These are phyloP conservation scores for Chaetorhynchus papuensis DNA, from an alignment of 2,113 vertebrate genomes.

Conservation along the genomic window DNA sequence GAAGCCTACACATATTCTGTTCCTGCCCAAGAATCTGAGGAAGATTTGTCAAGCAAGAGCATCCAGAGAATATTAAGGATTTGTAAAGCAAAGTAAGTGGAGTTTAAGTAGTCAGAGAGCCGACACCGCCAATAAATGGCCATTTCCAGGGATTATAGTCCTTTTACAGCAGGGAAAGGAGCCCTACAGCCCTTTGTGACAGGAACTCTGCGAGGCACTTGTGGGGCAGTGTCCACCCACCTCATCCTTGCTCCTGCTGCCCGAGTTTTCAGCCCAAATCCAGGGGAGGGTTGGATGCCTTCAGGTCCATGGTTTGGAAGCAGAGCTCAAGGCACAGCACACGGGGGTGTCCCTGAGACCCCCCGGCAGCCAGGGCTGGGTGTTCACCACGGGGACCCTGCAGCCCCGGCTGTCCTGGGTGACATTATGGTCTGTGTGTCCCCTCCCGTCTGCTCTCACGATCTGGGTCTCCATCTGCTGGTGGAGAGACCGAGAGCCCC, in stretches of 20 bases:
- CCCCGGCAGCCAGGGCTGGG: background rate
- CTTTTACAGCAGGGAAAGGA: background rate
- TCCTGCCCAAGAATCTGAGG: background rate
- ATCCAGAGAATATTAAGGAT: background rate
- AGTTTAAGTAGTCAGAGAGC: background rate
- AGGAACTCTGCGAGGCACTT: background rate
- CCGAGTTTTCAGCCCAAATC: background rate
- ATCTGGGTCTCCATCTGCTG: slow-evolving; percentile 44
- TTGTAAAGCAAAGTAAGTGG: background rate
- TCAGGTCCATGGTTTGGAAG: background rate
- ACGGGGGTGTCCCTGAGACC: background rate
- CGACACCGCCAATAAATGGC: background rate
- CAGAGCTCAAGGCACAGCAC: background rate
- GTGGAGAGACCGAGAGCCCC: background rate
- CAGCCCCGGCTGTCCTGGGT: no score
- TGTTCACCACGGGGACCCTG: background rate
- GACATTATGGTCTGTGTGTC: no score
- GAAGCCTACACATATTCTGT: background rate
- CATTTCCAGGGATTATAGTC: background rate
- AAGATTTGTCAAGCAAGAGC: background rate
- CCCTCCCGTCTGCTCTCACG: background rate
- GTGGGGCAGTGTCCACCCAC: background rate
- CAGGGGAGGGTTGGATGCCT: background rate
- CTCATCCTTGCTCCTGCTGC: background rate
- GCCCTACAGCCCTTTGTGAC: background rate